Percentiles rank a stretch among this genome's conserved stretches.
Conservation (phyloP, 1,140 invertebrate genomes). For the Listronotus oregonensis region DNA sequence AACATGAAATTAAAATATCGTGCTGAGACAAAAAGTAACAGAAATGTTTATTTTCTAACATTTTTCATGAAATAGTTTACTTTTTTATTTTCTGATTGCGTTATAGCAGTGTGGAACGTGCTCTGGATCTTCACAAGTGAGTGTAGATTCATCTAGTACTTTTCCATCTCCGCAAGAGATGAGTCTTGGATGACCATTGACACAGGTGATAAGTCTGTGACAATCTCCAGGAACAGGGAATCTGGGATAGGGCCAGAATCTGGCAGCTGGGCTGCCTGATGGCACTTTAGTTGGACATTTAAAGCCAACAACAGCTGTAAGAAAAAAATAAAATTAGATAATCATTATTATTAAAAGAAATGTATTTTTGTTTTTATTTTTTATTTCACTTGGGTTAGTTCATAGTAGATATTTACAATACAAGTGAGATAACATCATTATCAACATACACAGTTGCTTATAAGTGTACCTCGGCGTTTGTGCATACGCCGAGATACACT, state of each 20-base stretch:
- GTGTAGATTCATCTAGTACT: conserved; percentile 79
- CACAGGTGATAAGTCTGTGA: conserved; percentile 83
- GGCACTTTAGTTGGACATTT: conserved; percentile 83
- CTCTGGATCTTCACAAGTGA: conserved; percentile 83
- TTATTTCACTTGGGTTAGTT: no score
- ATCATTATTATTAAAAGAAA: no score
- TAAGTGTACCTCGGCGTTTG: no score
- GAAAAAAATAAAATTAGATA: conserved; percentile 28
- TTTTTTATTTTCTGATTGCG: conserved; percentile 46
- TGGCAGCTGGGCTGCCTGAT: conserved; percentile 74
- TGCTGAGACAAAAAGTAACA: no score
- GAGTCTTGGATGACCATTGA: conserved; percentile 82
- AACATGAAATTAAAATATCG: no score
- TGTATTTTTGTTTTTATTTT: no score
- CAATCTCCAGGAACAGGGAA: conserved; percentile 84
- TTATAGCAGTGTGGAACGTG: conserved; percentile 66
- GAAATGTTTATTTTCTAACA: no score
- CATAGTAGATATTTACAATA: no score
- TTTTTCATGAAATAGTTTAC: no score
- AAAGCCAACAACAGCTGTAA: conserved; percentile 77
- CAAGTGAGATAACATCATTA: no score
- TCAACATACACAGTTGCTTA: no score
- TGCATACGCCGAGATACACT: no score
- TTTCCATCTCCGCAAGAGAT: conserved; percentile 85
- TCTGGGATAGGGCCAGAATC: conserved; percentile 89